phyloP scores from a whole-genome alignment of 2,888 invertebrate genomes.

The Elysia crispata region DNA sequence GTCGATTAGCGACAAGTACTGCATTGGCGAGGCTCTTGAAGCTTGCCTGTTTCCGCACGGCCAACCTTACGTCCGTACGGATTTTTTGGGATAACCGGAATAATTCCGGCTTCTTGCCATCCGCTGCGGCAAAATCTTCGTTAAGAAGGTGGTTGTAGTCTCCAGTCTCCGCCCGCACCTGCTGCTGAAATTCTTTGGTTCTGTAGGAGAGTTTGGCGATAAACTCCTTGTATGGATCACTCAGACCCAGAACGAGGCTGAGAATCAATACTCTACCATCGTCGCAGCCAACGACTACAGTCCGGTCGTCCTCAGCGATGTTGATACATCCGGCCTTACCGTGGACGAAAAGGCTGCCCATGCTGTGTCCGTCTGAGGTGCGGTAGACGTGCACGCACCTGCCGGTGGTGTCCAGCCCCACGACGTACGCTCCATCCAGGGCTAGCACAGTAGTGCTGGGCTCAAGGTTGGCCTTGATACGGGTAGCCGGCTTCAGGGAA shows the following conservation, averaged over 20 bases:
- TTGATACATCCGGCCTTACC: slow-evolving; percentile 62
- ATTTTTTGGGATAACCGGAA: slow-evolving; percentile 57
- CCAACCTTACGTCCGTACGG: slow-evolving; percentile 47
- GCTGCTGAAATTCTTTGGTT: slow-evolving; percentile 12
- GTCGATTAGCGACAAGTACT: slow-evolving; percentile 55
- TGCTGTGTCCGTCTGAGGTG: slow-evolving; percentile 56
- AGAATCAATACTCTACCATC: slow-evolving; percentile 71
- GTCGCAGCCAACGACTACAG: slow-evolving; percentile 68
- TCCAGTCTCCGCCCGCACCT: neutral
- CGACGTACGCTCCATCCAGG: slow-evolving; percentile 65
- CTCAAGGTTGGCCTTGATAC: slow-evolving; percentile 50
- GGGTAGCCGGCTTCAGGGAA: slow-evolving; percentile 19
- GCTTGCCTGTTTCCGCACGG: slow-evolving; percentile 57
- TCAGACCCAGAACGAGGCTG: slow-evolving; percentile 62
- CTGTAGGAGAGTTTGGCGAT: slow-evolving; percentile 62
- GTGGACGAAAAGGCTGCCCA: slow-evolving; percentile 65
- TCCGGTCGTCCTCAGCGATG: slow-evolving; percentile 67
- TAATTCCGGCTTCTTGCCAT: slow-evolving; percentile 57
- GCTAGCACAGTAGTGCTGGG: slow-evolving; percentile 54
- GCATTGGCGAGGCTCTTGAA: slow-evolving; percentile 63
- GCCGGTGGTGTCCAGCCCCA: slow-evolving; percentile 60
- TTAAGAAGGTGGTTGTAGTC: slow-evolving; percentile 50
- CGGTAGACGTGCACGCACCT: slow-evolving; percentile 62
- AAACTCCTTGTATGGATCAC: slow-evolving; percentile 65
- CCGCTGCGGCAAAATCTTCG: slow-evolving; percentile 57